Percentiles rank a stretch among this genome's conserved stretches.
phyloP scores from a whole-genome alignment of 2,113 vertebrate genomes.

The Myotis lucifugus region DNA sequence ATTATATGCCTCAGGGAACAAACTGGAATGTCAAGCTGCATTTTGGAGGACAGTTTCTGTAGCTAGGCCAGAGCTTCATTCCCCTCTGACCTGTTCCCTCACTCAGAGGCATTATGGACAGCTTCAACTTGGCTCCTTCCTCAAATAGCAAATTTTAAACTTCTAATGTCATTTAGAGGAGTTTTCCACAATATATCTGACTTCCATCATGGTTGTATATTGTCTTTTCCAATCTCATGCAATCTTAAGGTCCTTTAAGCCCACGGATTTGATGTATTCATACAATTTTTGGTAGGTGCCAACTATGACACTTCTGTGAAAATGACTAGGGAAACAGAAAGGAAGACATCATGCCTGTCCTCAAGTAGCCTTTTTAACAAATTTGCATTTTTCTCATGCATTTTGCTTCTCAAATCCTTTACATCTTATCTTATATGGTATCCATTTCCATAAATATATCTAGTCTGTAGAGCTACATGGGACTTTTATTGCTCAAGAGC shows the following conservation, averaged over 20 bases:
- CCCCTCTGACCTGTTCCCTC: not conserved
- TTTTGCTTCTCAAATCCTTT: not conserved
- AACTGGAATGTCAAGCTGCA: not conserved
- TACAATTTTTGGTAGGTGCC: conserved; percentile 58
- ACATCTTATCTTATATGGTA: not conserved
- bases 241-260: conserved; percentile 56
- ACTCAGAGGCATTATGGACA: not conserved
- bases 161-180: not conserved
- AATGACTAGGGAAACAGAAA: conserved; percentile 30
- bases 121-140: not conserved
- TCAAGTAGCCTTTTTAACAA: conserved; percentile 36
- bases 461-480: not conserved
- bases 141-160: not conserved
- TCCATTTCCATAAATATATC: not conserved
- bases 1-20: not conserved
- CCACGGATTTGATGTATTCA: conserved; percentile 41
- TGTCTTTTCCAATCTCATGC: conserved; percentile 47
- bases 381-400: not conserved
- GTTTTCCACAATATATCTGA: not conserved
- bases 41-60: not conserved
- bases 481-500: not conserved
- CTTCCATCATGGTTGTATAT: conserved; percentile 2
- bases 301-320: conserved; percentile 16
- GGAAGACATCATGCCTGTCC: not conserved
- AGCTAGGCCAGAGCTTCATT: not conserved